Evolutionary conservation across 2,113 vertebrate genomes (phyloP).

Genomic region (Stegostoma tigrinum): DNA sequence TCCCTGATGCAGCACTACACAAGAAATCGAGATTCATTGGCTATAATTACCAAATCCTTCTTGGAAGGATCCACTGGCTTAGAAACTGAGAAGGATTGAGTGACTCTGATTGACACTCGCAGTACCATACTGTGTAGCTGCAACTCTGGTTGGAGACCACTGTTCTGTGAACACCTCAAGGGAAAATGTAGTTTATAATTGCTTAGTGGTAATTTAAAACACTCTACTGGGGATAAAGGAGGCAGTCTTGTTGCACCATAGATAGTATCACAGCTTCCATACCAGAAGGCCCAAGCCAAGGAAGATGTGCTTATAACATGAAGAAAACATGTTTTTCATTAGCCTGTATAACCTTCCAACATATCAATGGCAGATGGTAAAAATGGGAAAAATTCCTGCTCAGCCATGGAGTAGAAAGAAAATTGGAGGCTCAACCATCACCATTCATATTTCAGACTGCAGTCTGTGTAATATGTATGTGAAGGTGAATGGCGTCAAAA

Average conservation of each 20-base stretch:
- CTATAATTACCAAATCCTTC: background rate
- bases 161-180: too few relatives aligned
- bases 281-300: background rate
- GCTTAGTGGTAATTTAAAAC: background rate
- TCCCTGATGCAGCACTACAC: background rate
- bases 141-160: too few relatives aligned
- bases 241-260: background rate
- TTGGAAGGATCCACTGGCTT: background rate
- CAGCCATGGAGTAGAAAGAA: background rate
- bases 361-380: background rate
- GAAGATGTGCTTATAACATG: background rate
- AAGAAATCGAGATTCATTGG: background rate
- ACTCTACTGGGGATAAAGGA: background rate
- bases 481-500: background rate
- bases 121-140: too few relatives aligned
- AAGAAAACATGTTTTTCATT: background rate
- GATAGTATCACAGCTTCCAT: background rate
- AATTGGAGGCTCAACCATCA: background rate
- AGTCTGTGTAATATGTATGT: too few relatives aligned
- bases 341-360: background rate
- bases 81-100: background rate
- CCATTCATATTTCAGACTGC: background rate
- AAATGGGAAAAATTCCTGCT: background rate
- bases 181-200: background rate
- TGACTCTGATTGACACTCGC: too few relatives aligned